phyloP scores from a whole-genome alignment of 2,797 vertebrate species.

The Megalops cyprinoides region DNA sequence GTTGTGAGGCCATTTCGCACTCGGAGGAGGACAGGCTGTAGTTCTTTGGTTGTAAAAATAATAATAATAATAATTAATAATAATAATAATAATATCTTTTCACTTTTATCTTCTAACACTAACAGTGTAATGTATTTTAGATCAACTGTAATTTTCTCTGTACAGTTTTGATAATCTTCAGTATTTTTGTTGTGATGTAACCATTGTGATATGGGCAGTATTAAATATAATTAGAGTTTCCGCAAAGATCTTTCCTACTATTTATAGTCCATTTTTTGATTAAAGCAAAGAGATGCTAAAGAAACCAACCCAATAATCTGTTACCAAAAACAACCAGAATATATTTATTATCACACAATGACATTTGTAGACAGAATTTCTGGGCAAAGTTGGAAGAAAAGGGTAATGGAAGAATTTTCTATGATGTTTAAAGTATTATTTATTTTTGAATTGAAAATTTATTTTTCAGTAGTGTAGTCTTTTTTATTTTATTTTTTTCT shows the following conservation, averaged over 20 bases:
- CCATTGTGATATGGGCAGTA: slow-evolving; percentile 92
- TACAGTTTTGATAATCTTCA: slow-evolving; percentile 98
- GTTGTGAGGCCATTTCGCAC: slow-evolving; percentile 30
- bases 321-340: slow-evolving; percentile 69
- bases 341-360: slow-evolving; percentile 78
- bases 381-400: slow-evolving; percentile 66
- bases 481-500: slow-evolving; percentile 60
- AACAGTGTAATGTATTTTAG: slow-evolving; percentile 96
- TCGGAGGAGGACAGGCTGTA: slow-evolving; percentile 16
- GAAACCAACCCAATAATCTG: slow-evolving; percentile 71
- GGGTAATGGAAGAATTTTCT: slow-evolving; percentile 74
- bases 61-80: slow-evolving; percentile 37
- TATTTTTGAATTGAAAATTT: slow-evolving; percentile 74
- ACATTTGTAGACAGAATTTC: slow-evolving; percentile 78
- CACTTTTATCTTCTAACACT: slow-evolving; percentile 82
- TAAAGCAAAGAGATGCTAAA: slow-evolving; percentile 74
- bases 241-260: slow-evolving; percentile 92
- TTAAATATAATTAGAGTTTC: slow-evolving; percentile 87
- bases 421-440: slow-evolving; percentile 75
- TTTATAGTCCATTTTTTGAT: slow-evolving; percentile 88
- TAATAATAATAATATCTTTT: slow-evolving; percentile 41
- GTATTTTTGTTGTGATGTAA: slow-evolving; percentile 95
- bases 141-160: slow-evolving; percentile 93
- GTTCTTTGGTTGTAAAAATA: slow-evolving; percentile 70
- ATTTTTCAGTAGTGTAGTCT: slow-evolving; percentile 74